Evolutionary conservation across 2,888 invertebrate genomes (phyloP).

Genomic region (Agonopterix heracliana): DNA sequence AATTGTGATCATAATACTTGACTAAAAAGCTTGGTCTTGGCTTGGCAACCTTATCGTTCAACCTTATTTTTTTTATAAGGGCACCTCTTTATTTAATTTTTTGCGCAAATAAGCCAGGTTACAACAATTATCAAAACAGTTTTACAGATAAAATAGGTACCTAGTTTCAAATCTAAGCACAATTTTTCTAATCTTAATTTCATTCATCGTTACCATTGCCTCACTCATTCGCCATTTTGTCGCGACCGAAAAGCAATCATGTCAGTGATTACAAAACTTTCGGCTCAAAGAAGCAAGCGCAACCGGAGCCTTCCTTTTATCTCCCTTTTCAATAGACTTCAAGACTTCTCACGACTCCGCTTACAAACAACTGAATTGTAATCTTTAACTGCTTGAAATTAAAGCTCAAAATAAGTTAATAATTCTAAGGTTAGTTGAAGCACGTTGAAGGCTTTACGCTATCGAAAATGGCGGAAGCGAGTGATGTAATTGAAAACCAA

Average conservation of each 20-base stretch:
- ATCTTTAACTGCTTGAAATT: neutral
- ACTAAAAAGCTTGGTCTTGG: too few species aligned
- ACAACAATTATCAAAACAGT: too few species aligned
- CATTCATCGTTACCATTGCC: too few species aligned
- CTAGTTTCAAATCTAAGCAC: too few species aligned
- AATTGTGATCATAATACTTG: too few species aligned
- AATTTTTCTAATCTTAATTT: too few species aligned
- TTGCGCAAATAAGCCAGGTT: too few species aligned
- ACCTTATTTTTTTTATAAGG: too few species aligned
- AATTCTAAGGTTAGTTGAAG: neutral
- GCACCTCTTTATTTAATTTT: too few species aligned
- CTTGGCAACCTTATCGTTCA: too few species aligned
- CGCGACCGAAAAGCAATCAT: slow-evolving; percentile 8
- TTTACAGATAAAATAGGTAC: too few species aligned
- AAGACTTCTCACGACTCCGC: slow-evolving; percentile 6
- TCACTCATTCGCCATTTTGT: neutral
- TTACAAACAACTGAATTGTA: neutral
- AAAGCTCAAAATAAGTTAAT: neutral
- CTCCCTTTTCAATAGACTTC: slow-evolving; percentile 24
- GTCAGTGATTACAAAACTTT: slow-evolving; percentile 14
- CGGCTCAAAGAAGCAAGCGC: slow-evolving; percentile 4
- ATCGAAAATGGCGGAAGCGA: slow-evolving; percentile 5
- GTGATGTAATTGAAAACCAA: slow-evolving; percentile 3
- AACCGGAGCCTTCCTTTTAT: slow-evolving; percentile 22
- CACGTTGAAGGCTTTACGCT: neutral